These are phyloP conservation scores for Leiothrix lutea DNA, from an alignment of 2,113 vertebrate species.

Conservation along the genomic window DNA sequence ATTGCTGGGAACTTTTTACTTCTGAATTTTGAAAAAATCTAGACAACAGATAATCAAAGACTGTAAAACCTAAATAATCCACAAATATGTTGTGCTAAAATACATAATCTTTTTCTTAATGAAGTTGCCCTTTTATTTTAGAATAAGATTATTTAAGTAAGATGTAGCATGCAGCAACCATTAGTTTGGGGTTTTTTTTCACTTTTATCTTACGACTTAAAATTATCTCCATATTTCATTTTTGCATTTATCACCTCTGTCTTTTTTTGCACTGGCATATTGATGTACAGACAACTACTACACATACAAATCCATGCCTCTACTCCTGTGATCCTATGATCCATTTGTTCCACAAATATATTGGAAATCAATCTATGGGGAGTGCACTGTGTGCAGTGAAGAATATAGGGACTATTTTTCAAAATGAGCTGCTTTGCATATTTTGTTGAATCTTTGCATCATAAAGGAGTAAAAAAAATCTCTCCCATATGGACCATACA, in stretches of 20 bases:
- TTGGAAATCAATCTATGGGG: not conserved
- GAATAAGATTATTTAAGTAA: not conserved
- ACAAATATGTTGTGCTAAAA: not conserved
- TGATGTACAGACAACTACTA: not conserved
- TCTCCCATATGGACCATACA: not conserved
- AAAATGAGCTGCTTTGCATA: not conserved
- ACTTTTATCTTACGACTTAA: not conserved
- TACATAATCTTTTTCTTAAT: not conserved
- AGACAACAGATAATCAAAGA: not conserved
- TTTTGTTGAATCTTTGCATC: not conserved
- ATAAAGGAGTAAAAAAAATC: not conserved
- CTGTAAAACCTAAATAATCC: not conserved
- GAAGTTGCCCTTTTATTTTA: not conserved
- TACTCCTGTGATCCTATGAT: not conserved
- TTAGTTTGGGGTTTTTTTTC: not conserved
- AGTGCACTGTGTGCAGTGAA: not conserved
- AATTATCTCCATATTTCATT: not conserved
- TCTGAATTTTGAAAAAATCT: not conserved
- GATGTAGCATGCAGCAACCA: not conserved
- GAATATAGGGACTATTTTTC: not conserved
- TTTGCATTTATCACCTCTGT: not conserved
- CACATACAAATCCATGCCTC: not conserved
- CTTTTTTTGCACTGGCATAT: not conserved
- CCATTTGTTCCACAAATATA: not conserved
- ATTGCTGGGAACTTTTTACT: not conserved